Evolutionary conservation across 2,797 vertebrate genomes (phyloP).

Genomic region (Channa striata): DNA sequence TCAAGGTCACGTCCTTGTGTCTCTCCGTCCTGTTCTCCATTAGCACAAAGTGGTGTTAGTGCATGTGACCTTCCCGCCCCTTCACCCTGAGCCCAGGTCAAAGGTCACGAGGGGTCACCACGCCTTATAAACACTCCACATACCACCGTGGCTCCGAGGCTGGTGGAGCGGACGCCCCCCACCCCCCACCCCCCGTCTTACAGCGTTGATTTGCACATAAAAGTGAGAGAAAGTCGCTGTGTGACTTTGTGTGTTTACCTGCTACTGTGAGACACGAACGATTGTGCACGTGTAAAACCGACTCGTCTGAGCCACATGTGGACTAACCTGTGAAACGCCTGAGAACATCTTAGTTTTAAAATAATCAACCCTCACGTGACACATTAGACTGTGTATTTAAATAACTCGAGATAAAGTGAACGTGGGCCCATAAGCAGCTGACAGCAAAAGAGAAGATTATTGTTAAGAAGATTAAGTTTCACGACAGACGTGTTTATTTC

Average conservation of each 20-base stretch:
- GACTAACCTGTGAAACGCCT: no score
- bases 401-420: no score
- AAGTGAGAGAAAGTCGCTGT: conserved; percentile 54
- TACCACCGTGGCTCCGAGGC: conserved; percentile 68
- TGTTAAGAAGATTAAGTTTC: no score
- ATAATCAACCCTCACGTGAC: no score
- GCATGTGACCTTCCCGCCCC: conserved; percentile 33
- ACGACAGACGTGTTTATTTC: no score
- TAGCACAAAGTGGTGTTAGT: conserved; percentile 61
- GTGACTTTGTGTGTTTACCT: conserved; percentile 9
- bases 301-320: no score
- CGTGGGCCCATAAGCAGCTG: no score
- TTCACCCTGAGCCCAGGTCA: conserved; percentile 63
- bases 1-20: conserved; percentile 48
- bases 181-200: conserved; percentile 1
- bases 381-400: no score
- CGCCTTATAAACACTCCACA: conserved; percentile 79
- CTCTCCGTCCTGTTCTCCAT: conserved; percentile 53
- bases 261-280: background rate
- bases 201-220: conserved; percentile 43
- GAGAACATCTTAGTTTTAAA: no score
- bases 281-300: no score
- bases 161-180: conserved; percentile 41
- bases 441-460: no score
- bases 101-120: conserved; percentile 75